Conservation (phyloP, 2,113 vertebrate genomes). For the Poeciliopsis prolifica region DNA sequence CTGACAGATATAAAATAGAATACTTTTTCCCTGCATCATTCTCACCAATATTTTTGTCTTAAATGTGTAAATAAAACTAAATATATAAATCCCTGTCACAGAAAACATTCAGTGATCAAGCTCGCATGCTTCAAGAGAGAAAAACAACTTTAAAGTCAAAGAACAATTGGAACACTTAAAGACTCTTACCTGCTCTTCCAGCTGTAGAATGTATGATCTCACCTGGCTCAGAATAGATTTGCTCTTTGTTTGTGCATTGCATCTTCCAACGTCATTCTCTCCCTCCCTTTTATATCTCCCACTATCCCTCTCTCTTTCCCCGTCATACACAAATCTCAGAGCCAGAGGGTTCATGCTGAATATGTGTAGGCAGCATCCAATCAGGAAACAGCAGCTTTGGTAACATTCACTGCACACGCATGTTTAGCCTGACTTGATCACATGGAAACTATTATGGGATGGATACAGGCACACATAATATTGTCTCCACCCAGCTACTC, state of each 20-base stretch:
- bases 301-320: neutral
- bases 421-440: conserved; percentile 39
- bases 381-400: conserved; percentile 61
- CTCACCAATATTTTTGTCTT: too few species aligned
- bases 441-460: conserved; percentile 42
- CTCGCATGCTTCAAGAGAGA: neutral
- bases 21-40: too few species aligned
- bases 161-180: neutral
- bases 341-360: conserved; percentile 50
- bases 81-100: too few species aligned
- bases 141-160: neutral
- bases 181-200: neutral
- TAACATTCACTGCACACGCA: conserved; percentile 61
- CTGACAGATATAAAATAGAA: too few species aligned
- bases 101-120: too few species aligned
- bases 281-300: conserved; percentile 28
- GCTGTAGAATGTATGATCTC: neutral
- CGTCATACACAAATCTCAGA: conserved; percentile 21
- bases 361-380: conserved; percentile 62
- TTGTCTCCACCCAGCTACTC: neutral
- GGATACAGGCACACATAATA: conserved; percentile 31
- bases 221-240: neutral
- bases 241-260: neutral
- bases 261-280: conserved; percentile 8
- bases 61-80: too few species aligned